Evolutionary conservation across 1,140 invertebrate species (phyloP).

Genomic region (Euura lappo): DNA sequence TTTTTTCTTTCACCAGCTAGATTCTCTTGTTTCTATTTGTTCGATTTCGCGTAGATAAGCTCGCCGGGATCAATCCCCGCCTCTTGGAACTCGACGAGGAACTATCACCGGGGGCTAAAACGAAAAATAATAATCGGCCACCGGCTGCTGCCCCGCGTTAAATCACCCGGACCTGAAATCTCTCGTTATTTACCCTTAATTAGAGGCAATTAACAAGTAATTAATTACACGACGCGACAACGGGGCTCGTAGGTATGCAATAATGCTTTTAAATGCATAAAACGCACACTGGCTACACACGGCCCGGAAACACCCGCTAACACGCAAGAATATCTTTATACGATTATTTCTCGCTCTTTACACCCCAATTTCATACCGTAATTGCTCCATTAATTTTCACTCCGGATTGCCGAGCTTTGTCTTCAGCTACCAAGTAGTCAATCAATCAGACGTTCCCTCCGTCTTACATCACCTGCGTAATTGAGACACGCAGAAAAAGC

Average conservation of each 20-base stretch:
- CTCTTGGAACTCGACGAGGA: no score
- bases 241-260: background rate
- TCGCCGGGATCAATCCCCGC: no score
- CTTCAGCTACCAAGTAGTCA: background rate
- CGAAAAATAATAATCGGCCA: conserved; percentile 59
- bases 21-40: background rate
- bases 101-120: conserved; percentile 36
- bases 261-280: conserved; percentile 36
- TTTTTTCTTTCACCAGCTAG: background rate
- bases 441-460: no score
- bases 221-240: conserved; percentile 36
- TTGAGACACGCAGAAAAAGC: no score
- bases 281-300: background rate
- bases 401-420: background rate
- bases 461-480: no score
- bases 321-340: background rate
- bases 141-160: conserved; percentile 51
- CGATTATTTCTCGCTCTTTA: background rate
- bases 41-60: background rate
- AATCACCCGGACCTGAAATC: conserved; percentile 40
- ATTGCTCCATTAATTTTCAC: conserved; percentile 5
- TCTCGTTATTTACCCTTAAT: conserved; percentile 53
- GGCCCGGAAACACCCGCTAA: no score
- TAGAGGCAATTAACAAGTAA: conserved; percentile 49
- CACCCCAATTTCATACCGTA: background rate